A percentile compares a stretch with the other conserved stretches of the same genome.
These are phyloP conservation scores for Drosophila recens DNA, from an alignment of 2,888 invertebrate genomes.

Conservation along the genomic window DNA sequence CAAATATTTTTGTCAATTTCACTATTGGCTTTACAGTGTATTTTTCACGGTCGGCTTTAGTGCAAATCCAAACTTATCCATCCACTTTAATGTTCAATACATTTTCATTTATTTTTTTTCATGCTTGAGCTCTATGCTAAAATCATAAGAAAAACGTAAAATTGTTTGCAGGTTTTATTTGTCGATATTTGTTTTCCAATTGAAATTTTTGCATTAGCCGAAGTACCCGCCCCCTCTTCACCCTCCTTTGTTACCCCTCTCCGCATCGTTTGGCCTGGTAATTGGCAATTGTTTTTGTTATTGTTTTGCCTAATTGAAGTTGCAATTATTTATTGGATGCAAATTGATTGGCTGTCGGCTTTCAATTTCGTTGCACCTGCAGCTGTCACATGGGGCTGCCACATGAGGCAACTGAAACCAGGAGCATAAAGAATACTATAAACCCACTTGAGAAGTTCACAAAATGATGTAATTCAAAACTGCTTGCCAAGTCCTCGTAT, in stretches of 20 bases:
- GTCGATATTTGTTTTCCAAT: slow-evolving; percentile 34
- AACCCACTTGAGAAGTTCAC: slow-evolving; percentile 25
- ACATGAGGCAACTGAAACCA: not conserved
- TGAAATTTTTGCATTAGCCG: slow-evolving; percentile 44
- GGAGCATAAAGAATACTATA: not conserved
- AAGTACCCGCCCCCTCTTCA: not conserved
- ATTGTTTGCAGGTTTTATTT: slow-evolving; percentile 16
- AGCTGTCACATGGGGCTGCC: slow-evolving; percentile 18
- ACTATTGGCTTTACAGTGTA: not conserved
- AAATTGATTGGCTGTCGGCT: slow-evolving; percentile 70
- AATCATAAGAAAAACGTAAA: slow-evolving; percentile 7
- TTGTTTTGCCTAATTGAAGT: slow-evolving; percentile 75
- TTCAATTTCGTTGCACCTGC: slow-evolving; percentile 48
- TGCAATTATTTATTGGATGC: slow-evolving; percentile 76
- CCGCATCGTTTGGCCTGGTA: slow-evolving; percentile 27
- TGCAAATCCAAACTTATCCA: not conserved
- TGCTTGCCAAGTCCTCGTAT: slow-evolving; percentile 44
- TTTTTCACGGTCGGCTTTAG: not conserved
- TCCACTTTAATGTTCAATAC: not conserved
- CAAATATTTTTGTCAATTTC: not conserved
- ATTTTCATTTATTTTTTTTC: not conserved
- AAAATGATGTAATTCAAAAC: slow-evolving; percentile 71
- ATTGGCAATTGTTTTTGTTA: slow-evolving; percentile 64
- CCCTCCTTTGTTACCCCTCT: not conserved
- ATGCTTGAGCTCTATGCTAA: not conserved